A percentile compares a stretch with the other conserved stretches of the same genome.
Evolutionary conservation across 64 coral and sea anemone species (phyloP).

Genomic region (Pachyseris speciosa): DNA sequence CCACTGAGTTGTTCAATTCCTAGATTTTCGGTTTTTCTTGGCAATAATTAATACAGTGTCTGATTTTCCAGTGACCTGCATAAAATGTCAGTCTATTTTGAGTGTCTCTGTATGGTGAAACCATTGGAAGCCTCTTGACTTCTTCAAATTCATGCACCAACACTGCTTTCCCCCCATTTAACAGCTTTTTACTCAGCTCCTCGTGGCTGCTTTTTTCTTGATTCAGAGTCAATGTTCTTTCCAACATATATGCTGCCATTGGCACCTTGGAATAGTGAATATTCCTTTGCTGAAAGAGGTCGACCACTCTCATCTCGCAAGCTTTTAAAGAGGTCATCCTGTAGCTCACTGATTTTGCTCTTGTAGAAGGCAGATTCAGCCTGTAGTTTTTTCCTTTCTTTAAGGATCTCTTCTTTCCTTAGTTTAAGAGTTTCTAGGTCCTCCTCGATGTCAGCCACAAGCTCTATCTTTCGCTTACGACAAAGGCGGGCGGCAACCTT

Average conservation of each 20-base stretch:
- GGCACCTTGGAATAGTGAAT: slow-evolving; percentile 87
- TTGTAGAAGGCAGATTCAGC: slow-evolving; percentile 78
- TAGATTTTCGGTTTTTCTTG: background rate
- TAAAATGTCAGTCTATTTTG: background rate
- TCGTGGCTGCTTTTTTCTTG: slow-evolving; percentile 5
- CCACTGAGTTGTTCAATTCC: background rate
- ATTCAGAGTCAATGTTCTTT: slow-evolving; percentile 64
- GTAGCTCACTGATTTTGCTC: slow-evolving; percentile 72
- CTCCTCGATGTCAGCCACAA: slow-evolving; percentile 75
- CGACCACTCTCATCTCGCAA: slow-evolving; percentile 82
- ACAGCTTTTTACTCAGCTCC: background rate
- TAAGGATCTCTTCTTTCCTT: slow-evolving; percentile 74
- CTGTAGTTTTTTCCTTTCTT: slow-evolving; percentile 69
- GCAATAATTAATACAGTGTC: background rate
- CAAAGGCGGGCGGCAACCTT: slow-evolving; percentile 96
- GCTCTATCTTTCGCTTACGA: slow-evolving; percentile 95
- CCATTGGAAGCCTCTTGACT: no score
- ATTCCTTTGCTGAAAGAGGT: slow-evolving; percentile 82
- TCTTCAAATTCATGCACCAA: background rate
- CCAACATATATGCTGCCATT: slow-evolving; percentile 85
- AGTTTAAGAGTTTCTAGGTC: slow-evolving; percentile 55
- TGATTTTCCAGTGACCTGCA: background rate
- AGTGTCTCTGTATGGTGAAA: no score
- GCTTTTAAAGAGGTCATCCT: slow-evolving; percentile 66
- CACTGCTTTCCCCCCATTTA: background rate